A percentile compares a stretch with the other conserved stretches of the same genome.
Conservation (phyloP, 1,140 invertebrate species). For the Drosophila serrata region DNA sequence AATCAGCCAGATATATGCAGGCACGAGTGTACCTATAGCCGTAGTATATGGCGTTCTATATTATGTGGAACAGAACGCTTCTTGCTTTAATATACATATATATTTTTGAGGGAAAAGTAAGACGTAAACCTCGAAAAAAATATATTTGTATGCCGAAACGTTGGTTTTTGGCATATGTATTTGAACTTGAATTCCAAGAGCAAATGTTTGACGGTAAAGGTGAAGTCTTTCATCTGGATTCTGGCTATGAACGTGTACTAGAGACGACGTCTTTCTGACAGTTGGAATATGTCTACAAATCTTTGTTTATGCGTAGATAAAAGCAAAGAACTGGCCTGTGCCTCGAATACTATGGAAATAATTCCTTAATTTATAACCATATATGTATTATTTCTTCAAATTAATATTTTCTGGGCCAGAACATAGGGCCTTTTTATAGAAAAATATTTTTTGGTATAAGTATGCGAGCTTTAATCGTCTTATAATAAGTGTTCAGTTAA, state of each 20-base stretch:
- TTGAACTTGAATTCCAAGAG: conserved; percentile 74
- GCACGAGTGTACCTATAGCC: conserved; percentile 18
- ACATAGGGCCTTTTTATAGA: conserved; percentile 9
- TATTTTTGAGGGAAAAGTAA: conserved; percentile 34
- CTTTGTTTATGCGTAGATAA: conserved; percentile 21
- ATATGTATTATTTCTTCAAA: not conserved
- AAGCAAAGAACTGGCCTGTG: no score
- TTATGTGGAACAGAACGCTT: conserved; percentile 21
- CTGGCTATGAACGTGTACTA: conserved; percentile 1
- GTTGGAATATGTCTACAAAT: conserved; percentile 1
- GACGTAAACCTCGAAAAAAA: conserved; percentile 23
- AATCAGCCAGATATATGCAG: conserved; percentile 37
- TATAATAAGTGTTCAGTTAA: not conserved
- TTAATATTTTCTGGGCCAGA: conserved; percentile 7
- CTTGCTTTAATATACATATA: conserved; percentile 30
- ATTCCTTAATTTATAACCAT: not conserved
- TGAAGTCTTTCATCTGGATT: conserved; percentile 48
- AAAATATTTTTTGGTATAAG: not conserved
- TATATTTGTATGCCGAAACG: conserved; percentile 33
- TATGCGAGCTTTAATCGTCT: not conserved
- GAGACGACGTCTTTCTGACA: not conserved
- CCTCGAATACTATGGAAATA: not conserved
- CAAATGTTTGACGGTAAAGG: conserved; percentile 61
- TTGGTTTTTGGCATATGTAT: conserved; percentile 48
- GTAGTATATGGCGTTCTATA: conserved; percentile 26